These are phyloP conservation scores for Ancistrus triradiatus DNA, from an alignment of 2,113 vertebrate genomes.

Conservation along the genomic window DNA sequence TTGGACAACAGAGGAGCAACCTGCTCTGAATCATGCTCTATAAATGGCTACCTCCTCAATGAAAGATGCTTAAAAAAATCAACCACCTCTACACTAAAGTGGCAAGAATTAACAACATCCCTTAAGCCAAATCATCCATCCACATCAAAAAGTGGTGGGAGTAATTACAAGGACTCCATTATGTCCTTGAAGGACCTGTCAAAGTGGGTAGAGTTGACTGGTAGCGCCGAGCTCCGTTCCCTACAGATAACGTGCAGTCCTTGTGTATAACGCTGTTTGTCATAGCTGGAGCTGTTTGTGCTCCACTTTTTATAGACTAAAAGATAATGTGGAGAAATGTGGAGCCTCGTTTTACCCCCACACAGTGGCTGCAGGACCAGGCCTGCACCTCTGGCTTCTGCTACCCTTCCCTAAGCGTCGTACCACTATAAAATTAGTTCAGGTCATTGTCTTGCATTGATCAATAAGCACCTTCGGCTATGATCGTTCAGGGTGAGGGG, in stretches of 20 bases:
- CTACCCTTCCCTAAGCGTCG: background rate
- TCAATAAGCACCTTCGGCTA: no score
- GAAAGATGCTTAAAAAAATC: conserved; percentile 33
- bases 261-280: conserved; percentile 34
- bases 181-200: conserved; percentile 36
- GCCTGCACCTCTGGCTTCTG: background rate
- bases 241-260: conserved; percentile 12
- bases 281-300: conserved; percentile 27
- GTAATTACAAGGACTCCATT: conserved; percentile 32
- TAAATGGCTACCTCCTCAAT: conserved; percentile 24
- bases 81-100: conserved; percentile 36
- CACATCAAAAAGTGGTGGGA: conserved; percentile 31
- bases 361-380: conserved; percentile 6
- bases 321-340: conserved; percentile 32
- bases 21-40: conserved; percentile 34
- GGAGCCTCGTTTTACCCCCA: conserved; percentile 30
- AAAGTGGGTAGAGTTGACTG: conserved; percentile 21
- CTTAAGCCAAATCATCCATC: conserved; percentile 31
- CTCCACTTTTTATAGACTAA: conserved; percentile 30
- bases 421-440: conserved; percentile 20
- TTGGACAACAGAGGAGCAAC: conserved; percentile 17
- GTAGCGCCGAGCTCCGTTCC: conserved; percentile 16
- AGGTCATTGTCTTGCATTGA: no score
- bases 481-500: background rate
- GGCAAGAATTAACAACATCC: conserved; percentile 32